These are phyloP conservation scores for Tor tambroides DNA, from an alignment of 2,113 vertebrate genomes.

Conservation along the genomic window DNA sequence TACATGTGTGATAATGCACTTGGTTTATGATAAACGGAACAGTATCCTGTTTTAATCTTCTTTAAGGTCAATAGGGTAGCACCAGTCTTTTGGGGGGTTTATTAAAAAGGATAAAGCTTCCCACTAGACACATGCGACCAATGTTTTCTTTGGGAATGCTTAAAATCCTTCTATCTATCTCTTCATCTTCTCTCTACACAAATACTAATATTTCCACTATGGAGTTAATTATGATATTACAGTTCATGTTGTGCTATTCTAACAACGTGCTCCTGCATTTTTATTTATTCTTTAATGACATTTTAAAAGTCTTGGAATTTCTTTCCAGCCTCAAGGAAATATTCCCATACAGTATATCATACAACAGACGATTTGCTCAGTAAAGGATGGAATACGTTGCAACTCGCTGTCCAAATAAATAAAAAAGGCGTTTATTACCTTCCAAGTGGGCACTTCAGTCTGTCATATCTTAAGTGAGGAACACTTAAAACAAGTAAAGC, in stretches of 20 bases:
- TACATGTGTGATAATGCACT: constrained; percentile 29
- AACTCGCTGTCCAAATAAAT: constrained; percentile 8
- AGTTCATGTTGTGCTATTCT: not conserved
- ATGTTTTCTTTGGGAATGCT: constrained; percentile 26
- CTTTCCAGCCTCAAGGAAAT: not conserved
- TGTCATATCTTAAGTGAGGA: constrained; percentile 71
- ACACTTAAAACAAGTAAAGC: constrained; percentile 75
- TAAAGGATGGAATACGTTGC: constrained; percentile 18
- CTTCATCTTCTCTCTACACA: not conserved
- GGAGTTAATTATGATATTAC: not conserved
- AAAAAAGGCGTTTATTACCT: constrained; percentile 41
- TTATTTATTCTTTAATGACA: not conserved
- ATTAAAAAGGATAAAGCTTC: constrained; percentile 77
- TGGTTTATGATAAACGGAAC: not conserved
- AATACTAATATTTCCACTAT: not conserved
- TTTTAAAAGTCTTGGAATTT: not conserved
- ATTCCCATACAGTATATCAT: too few relatives aligned
- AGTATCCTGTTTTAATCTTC: constrained; percentile 39
- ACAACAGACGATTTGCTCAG: not conserved
- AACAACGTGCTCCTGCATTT: not conserved
- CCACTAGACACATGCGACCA: constrained; percentile 66
- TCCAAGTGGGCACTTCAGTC: constrained; percentile 74
- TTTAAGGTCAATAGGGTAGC: constrained; percentile 66
- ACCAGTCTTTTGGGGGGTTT: constrained; percentile 74
- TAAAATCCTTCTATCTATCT: not conserved